These are phyloP conservation scores for Archocentrus centrarchus DNA, from an alignment of 2,113 vertebrate species.

Conservation along the genomic window DNA sequence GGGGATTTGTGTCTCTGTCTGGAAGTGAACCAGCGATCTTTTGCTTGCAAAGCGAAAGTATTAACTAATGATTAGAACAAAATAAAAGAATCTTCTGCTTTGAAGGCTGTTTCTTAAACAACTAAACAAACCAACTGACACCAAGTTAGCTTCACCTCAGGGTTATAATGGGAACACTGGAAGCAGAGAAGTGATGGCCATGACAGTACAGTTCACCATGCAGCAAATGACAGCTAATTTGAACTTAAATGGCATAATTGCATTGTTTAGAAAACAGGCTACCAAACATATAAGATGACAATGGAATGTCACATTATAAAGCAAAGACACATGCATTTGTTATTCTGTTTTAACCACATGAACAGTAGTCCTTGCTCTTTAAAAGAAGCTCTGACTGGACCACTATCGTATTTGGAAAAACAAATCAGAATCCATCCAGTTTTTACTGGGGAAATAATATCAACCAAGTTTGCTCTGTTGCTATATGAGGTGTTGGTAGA, in stretches of 20 bases:
- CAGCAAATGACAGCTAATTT: neutral
- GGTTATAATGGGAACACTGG: neutral
- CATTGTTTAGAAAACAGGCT: neutral
- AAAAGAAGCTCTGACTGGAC: too few relatives aligned
- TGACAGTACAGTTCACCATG: neutral
- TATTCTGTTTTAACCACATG: neutral
- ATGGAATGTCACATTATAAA: neutral
- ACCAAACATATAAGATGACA: neutral
- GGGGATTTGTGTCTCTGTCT: neutral
- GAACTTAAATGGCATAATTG: neutral
- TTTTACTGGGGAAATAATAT: neutral
- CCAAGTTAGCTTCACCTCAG: neutral
- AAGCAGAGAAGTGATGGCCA: neutral
- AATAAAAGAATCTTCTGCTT: neutral
- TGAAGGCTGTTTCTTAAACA: neutral
- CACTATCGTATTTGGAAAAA: neutral
- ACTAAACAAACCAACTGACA: neutral
- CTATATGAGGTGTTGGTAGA: neutral
- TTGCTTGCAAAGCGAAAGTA: neutral
- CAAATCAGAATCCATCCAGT: neutral
- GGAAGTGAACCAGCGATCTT: neutral
- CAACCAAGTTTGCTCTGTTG: neutral
- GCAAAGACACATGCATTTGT: neutral
- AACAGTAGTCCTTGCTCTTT: too few relatives aligned
- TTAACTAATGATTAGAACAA: neutral